phyloP scores from a whole-genome alignment of 2,888 invertebrate species.

The Aporophyla nigra region DNA sequence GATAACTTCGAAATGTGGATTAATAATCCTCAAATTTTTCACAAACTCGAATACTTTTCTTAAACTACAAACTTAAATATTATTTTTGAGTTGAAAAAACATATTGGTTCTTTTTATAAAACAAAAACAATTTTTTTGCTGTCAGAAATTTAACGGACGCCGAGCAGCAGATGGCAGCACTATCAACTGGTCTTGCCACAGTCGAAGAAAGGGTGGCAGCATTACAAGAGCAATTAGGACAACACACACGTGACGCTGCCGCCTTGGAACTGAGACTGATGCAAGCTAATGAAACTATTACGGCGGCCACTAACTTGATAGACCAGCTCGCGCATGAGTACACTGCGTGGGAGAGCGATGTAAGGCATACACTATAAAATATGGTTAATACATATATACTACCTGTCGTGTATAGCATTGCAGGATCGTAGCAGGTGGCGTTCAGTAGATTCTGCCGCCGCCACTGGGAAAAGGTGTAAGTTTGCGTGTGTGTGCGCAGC shows the following conservation, averaged over 20 bases:
- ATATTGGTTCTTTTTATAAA: neutral
- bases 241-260: constrained; percentile 98
- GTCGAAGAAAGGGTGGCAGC: constrained; percentile 96
- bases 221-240: constrained; percentile 94
- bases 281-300: constrained; percentile 95
- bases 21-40: neutral
- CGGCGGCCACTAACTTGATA: constrained; percentile 94
- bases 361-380: constrained; percentile 62
- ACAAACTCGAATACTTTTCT: neutral
- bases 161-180: constrained; percentile 94
- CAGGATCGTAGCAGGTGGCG: neutral
- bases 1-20: neutral
- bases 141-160: constrained; percentile 94
- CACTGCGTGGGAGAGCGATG: constrained; percentile 94
- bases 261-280: constrained; percentile 96
- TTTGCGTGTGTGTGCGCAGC: neutral
- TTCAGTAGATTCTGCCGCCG: neutral
- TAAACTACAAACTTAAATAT: too few relatives aligned
- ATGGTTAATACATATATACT: neutral
- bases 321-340: constrained; percentile 97
- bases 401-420: neutral
- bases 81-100: neutral
- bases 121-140: neutral
- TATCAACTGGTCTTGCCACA: constrained; percentile 94
- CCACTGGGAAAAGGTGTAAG: neutral